These are phyloP conservation scores for Drosophila recens DNA, from an alignment of 2,888 invertebrate genomes.

Conservation along the genomic window DNA sequence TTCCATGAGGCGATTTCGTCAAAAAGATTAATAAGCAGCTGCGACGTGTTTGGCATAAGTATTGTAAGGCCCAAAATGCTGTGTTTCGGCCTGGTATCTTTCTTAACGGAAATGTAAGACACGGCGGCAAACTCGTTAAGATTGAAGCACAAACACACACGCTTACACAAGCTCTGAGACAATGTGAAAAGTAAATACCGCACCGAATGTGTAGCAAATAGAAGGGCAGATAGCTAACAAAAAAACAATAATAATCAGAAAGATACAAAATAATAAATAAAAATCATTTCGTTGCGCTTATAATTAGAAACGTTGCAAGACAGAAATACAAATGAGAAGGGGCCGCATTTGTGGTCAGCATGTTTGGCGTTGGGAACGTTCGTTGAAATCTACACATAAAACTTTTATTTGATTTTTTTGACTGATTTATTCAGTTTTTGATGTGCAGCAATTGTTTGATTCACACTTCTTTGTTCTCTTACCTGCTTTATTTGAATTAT, in stretches of 20 bases:
- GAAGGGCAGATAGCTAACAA: constrained; percentile 24
- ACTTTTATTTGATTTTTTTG: neutral
- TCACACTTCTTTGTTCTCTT: constrained; percentile 13
- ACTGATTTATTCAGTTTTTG: constrained; percentile 25
- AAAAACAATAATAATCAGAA: constrained; percentile 11
- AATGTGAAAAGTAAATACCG: constrained; percentile 39
- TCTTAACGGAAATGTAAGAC: constrained; percentile 70
- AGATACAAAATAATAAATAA: constrained; percentile 13
- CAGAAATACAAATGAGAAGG: constrained; percentile 48
- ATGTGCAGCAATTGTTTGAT: constrained; percentile 2
- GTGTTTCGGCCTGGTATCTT: constrained; percentile 23
- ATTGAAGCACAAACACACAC: constrained; percentile 31
- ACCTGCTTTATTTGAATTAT: neutral
- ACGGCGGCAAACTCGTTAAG: constrained; percentile 59
- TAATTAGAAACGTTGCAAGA: constrained; percentile 50
- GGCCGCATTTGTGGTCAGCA: constrained; percentile 22
- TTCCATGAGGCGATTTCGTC: constrained; percentile 62
- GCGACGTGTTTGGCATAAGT: constrained; percentile 71
- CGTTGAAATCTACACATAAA: constrained; percentile 22
- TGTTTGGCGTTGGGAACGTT: neutral
- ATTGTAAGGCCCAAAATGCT: constrained; percentile 28
- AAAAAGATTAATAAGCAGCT: constrained; percentile 77
- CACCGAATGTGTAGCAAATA: constrained; percentile 52
- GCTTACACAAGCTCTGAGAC: constrained; percentile 9
- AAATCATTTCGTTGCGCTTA: constrained; percentile 27